Evolutionary conservation across 2,888 invertebrate genomes (phyloP).

Genomic region (Antheraea assamensis): DNA sequence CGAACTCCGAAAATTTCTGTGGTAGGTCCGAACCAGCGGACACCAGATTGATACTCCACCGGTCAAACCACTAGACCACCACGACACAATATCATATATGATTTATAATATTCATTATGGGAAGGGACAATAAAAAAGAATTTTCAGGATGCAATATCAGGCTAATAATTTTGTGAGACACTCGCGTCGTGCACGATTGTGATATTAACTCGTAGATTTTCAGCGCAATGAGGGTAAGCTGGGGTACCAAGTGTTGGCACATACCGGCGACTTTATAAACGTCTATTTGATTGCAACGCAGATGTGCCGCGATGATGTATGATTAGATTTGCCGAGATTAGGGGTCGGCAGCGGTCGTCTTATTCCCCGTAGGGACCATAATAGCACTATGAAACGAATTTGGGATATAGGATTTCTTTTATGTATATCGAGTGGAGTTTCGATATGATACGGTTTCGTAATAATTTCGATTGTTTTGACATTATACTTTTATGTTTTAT

Average conservation of each 20-base stretch:
- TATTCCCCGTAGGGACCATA: constrained; percentile 32
- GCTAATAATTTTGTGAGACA: background rate
- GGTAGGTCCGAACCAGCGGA: too few species aligned
- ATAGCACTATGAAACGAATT: constrained; percentile 16
- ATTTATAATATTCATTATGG: too few species aligned
- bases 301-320: constrained; percentile 67
- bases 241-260: constrained; percentile 58
- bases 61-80: too few species aligned
- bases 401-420: constrained; percentile 17
- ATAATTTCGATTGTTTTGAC: background rate
- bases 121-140: background rate
- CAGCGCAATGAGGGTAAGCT: constrained; percentile 15
- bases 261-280: constrained; percentile 68
- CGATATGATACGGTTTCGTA: background rate
- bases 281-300: constrained; percentile 54
- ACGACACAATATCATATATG: too few species aligned
- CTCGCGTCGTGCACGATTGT: background rate
- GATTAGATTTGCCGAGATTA: constrained; percentile 69
- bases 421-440: constrained; percentile 3
- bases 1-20: too few species aligned
- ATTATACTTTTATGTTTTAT: background rate
- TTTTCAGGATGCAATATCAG: background rate
- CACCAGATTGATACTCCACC: too few species aligned
- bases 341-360: constrained; percentile 39
- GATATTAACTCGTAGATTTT: constrained; percentile 6